phyloP scores from a whole-genome alignment of 2,888 invertebrate genomes.

The Cenopis cana region DNA sequence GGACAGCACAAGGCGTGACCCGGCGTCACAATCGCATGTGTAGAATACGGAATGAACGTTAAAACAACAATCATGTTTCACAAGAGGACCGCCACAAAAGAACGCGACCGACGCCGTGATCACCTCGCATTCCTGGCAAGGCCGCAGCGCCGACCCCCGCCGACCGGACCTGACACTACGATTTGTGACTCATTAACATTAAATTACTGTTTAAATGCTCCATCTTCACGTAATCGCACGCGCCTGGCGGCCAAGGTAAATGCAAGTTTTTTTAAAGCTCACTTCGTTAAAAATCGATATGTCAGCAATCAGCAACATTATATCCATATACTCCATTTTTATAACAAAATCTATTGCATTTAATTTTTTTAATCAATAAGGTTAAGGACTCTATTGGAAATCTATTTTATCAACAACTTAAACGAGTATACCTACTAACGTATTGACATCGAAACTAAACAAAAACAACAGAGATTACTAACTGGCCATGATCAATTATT shows the following conservation, averaged over 20 bases:
- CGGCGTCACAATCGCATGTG: constrained; percentile 70
- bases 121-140: constrained; percentile 85
- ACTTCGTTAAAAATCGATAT: background rate
- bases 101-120: constrained; percentile 74
- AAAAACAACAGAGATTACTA: constrained; percentile 59
- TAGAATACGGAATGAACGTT: constrained; percentile 73
- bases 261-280: background rate
- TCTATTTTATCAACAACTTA: constrained; percentile 12
- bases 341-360: no score
- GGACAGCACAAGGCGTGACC: constrained; percentile 57
- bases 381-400: constrained; percentile 19
- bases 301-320: background rate
- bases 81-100: constrained; percentile 73
- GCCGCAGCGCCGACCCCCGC: constrained; percentile 67
- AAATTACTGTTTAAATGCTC: constrained; percentile 48
- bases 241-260: constrained; percentile 45
- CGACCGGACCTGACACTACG: constrained; percentile 53
- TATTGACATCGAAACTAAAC: constrained; percentile 48
- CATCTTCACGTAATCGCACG: constrained; percentile 49
- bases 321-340: no score
- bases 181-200: constrained; percentile 54
- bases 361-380: background rate
- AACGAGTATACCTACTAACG: background rate
- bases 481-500: constrained; percentile 68
- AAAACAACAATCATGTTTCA: constrained; percentile 73